Percentiles rank a stretch among this genome's conserved stretches.
Evolutionary conservation across 2,113 vertebrate species (phyloP).

Genomic region (Mormyrus lacerda): DNA sequence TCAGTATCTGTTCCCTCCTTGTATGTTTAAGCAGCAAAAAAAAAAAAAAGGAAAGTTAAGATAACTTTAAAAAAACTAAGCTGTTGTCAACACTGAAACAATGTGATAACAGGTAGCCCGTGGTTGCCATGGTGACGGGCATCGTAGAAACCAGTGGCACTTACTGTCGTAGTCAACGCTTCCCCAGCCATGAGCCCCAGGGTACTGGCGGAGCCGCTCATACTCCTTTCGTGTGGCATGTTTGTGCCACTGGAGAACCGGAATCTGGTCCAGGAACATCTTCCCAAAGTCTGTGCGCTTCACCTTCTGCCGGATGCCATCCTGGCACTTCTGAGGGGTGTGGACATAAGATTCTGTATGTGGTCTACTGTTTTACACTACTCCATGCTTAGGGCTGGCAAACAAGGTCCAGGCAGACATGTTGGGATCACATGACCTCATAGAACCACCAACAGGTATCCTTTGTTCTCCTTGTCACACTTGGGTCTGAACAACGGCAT

Average conservation of each 20-base stretch:
- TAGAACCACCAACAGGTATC: not conserved
- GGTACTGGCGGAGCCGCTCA: constrained; percentile 49
- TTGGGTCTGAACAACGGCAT: not conserved
- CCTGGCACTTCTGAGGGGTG: constrained; percentile 50
- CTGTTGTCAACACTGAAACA: not conserved
- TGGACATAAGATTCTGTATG: not conserved
- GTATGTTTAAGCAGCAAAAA: not conserved
- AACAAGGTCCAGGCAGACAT: not conserved
- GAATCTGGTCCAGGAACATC: constrained; percentile 44
- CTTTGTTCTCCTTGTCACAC: not conserved
- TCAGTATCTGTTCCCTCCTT: not conserved
- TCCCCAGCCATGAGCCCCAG: constrained; percentile 61
- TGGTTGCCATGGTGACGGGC: not conserved
- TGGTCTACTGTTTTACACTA: not conserved
- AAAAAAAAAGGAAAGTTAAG: not conserved
- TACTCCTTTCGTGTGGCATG: constrained; percentile 46
- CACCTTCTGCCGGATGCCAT: constrained; percentile 39
- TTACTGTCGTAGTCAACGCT: constrained; percentile 46
- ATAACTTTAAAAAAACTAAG: not conserved
- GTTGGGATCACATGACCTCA: not conserved
- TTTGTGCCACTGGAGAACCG: constrained; percentile 61
- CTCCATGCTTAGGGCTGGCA: not conserved
- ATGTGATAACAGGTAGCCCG: not conserved
- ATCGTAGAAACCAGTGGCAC: constrained; percentile 2
- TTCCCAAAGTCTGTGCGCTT: constrained; percentile 19